Evolutionary conservation across 2,888 invertebrate genomes (phyloP), one percentile per base, ranked within the genome.

Genomic region (Drosophila buzzatii): DNA sequence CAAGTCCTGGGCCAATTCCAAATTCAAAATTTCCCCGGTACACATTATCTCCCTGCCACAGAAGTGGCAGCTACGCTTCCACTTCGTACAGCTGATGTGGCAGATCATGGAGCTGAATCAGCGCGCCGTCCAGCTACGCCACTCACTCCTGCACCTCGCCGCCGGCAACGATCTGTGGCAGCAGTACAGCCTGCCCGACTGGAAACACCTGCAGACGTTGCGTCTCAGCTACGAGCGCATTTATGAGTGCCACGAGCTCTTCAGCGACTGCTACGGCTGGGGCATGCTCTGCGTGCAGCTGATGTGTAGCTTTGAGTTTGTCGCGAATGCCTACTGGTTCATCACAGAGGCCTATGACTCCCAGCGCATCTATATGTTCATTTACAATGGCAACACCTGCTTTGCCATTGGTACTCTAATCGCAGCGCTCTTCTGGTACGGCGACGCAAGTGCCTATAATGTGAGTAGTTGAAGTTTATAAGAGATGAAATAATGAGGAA

Each of bases 191-290:
- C 31, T 31, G 0, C 66, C 79, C 10, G 89, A 86, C 16, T 89
- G 85, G 62, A 63, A 76, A 5, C 76, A 81, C n/a, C 44, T 93
- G 18, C 73, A 84, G 20, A 60, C 70, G 0, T 67, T 93, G n/a
- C 92, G 92, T 20, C 44, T 73, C 3, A 72, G 82, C 53, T 93
- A 92, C 58, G 90, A 86, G 10, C 85, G 90, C n/a, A 71, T 93
- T 20, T 92, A 89, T 70, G 79, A 78, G 52, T 74, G 82, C 69
- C 85, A 90, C 53, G 89, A 86, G 59, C 33, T 79, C 3, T 77
- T 90, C 16, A 93, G 92, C 68, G 82, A 90, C 45, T 89, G 89
- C 58, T 92, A 88, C 52, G 93, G 93, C 18, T 93, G 92, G 92
- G 91, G 92, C 1, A 65, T 93, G 51, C 66, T 93, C 35, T 84